Evolutionary conservation across 1,140 invertebrate species (phyloP), one percentile per base, ranked within the genome.

Genomic region (Cardiocondyla obscurior): DNA sequence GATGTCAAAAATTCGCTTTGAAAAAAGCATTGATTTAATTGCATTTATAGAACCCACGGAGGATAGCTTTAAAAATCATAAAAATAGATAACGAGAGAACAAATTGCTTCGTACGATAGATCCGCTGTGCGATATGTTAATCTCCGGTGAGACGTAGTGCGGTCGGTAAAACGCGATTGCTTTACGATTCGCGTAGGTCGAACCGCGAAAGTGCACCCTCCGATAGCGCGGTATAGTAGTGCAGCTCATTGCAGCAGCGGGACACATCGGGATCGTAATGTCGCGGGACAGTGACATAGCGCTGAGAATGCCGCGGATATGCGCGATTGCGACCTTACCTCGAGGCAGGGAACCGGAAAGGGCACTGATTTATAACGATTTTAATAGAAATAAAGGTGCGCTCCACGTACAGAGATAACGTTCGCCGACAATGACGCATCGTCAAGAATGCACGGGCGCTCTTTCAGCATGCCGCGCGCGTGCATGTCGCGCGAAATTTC

Each of bases 281-380:
- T 90, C 85, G 70, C 85, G 64, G 76, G 90, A 92, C 91, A 89
- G 87, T 92, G 90, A 93, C 91, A 90, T 87, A 91, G 86, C 83
- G 89, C 88, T 83, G 84, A 85, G 91, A 91, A 92, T 93, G 88
- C 58, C 65, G 70, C 81, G 76, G 30, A 42, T 81, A 58, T 16
- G 57, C 7, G 16, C 28, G 58, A 0, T 22, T 39, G 33, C 30
- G 33, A 62, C 33, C 30, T 62, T 39, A 39, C 4, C n/a, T 19
- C 28, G 30, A 0, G 33, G 33, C 8, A 0, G 12, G 5, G 19
- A 16, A 3, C 10, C 12, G 33, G 12, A 79, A 65, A 82, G 82
- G 90, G 89, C 87, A 90, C 88, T 92, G 92, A 93, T 92, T 93
- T 92, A 92, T 89, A 88, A 90, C 83, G 85, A 92, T 90, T 91